Conservation (phyloP, 2,113 vertebrate species). For the Pachycephala philippinensis region DNA sequence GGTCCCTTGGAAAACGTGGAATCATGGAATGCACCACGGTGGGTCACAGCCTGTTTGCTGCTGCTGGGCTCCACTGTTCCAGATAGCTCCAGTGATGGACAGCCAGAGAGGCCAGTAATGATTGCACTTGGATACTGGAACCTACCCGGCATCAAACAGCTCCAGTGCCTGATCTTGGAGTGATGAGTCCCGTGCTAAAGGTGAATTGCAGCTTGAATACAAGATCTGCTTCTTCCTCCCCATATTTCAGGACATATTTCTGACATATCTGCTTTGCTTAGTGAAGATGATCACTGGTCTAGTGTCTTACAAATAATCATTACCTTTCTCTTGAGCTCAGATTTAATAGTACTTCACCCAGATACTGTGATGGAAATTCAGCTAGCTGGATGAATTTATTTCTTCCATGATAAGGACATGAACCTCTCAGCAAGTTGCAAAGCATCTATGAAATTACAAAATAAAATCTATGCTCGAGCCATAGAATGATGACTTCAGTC, state of each 20-base stretch:
- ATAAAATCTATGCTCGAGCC: not conserved
- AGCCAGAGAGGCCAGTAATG: not conserved
- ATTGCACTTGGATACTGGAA: not conserved
- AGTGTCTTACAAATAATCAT: not conserved
- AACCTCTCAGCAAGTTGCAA: not conserved
- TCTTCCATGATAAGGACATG: not conserved
- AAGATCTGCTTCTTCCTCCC: not conserved
- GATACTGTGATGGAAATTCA: not conserved
- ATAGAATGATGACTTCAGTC: not conserved
- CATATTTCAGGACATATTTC: not conserved
- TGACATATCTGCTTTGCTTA: not conserved
- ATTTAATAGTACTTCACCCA: not conserved
- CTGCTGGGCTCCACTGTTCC: not conserved
- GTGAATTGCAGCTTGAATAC: not conserved
- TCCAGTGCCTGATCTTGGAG: not conserved
- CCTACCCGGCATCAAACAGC: not conserved
- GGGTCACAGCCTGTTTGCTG: not conserved
- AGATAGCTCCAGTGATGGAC: not conserved
- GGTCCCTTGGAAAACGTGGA: not conserved
- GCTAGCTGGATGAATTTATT: not conserved
- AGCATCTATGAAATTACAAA: not conserved
- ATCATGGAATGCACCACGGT: rapidly evolving
- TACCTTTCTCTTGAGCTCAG: not conserved
- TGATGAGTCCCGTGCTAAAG: not conserved
- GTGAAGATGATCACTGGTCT: not conserved